Base-by-base conservation (phyloP, 35 echinoderm and acorn worm species). In the Lytechinus variegatus region DNA sequence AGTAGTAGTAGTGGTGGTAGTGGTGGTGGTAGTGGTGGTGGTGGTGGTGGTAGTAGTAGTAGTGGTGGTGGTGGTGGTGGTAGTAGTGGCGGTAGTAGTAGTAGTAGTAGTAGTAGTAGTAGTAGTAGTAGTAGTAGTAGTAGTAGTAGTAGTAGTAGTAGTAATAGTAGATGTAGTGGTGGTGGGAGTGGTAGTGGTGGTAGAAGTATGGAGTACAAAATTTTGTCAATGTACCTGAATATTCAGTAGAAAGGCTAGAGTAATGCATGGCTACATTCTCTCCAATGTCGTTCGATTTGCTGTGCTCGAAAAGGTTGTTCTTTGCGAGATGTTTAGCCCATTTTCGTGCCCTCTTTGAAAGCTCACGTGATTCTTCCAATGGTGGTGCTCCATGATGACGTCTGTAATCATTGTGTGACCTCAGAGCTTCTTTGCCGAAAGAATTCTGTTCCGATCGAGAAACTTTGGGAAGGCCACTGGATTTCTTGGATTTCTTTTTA, bases 231-330 rank as follows among this genome's bases (percentile, higher is more conserved):
- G 79, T 96, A 99, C 98, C 98, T 87, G 98, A 99, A 91, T 99
- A 99, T 56, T 94, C 96, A 10, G 98, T 99, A 21, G 97, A 94
- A 56, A 94, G 57, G 52, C 95, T 96, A 6, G 98, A 99, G 61
- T 97, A 99, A 87, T 99, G 98, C 98, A 99, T 99, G n/a, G 98
- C 98, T 28, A 99, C 97, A 72, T 99, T 99, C 94, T 99, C 98
- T 1, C 98, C 98, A 79, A 98, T 98, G 86, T 98, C 96, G 0
- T n/a, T 61, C 11, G 94, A 29, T 19, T 97, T 94, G 93, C 98
- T 99, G 94, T 98, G 98, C 55, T 99, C 95, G 55, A 99, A 99
- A 8, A 96, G 56, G 86, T 97, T 95, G n/a, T 97, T 96, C 95
- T 99, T 95, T 44, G 98, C 98, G 10, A 99, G 94, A 66, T 99